Base-by-base conservation (phyloP, 1,140 invertebrate species). In the Apocrypta bakeri region DNA sequence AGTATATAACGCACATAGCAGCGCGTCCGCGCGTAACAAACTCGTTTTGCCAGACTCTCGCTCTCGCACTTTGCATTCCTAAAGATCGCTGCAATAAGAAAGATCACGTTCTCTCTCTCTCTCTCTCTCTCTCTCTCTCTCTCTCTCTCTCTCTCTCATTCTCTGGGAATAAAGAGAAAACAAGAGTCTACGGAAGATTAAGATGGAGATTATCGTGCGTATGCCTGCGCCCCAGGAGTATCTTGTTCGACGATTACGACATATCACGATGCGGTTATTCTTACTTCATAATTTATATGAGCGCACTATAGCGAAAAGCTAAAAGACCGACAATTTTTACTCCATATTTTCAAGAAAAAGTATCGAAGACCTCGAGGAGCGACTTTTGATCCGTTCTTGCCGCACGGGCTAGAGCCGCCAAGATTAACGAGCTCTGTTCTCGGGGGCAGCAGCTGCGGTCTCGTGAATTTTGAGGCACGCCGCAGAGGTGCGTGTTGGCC, bases 401-500 rank as follows among this genome's bases (percentile, higher is more conserved):
- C 21, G n/a, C 61, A 25, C 25, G n/a, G n/a, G n/a, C 56, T 14
- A 27, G 63, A 29, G 63, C 24, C 27, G 48, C 17, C 37, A 42
- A 42, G 33, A 73, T 25, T 42, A 42, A 40, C 71, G 37, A 42
- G 71, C 40, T 21, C 11, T 27, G 40, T n/a, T 68, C 72, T 12
- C 61, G 66, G 40, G 76, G 81, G 75, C 56, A 71, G 66, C 72
- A 69, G 68, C 37, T 42, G 66, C 64, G 42, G 75, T 71, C 76
- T 48, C 48, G 64, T 71, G 76, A 78, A 78, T 66, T 78, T 66
- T 33, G 64, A 68, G 48, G 82, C 33, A 74, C 84, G 82, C 85
- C 85, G 81, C 85, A 86, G 84, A 86, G 84, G 48, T 86, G 87
- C 88, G 89, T 87, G 88, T 80, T 87, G 87, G 84, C 86, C 63